A percentile compares a stretch with the other conserved stretches of the same genome.
These are phyloP conservation scores for Centropus bengalensis DNA, from an alignment of 2,113 vertebrate species.

Conservation along the genomic window DNA sequence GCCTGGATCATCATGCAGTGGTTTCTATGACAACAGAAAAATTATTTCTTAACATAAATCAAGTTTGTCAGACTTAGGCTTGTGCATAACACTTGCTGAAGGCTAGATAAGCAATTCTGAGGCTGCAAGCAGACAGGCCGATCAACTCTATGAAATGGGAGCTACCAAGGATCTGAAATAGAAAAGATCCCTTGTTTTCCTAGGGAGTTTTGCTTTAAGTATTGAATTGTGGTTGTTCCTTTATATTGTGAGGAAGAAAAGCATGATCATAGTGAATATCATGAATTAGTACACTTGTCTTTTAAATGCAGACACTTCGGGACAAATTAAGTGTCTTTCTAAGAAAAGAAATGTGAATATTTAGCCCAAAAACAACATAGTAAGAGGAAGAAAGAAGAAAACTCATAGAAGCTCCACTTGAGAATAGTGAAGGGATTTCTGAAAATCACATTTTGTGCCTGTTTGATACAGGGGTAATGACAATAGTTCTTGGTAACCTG, in stretches of 20 bases:
- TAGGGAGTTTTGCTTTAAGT: neutral
- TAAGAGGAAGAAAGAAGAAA: neutral
- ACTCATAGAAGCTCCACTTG: neutral
- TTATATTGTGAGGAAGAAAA: neutral
- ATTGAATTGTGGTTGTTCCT: neutral
- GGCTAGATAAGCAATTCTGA: slow-evolving; percentile 40
- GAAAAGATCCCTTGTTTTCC: neutral
- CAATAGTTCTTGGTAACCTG: neutral
- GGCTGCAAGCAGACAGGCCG: neutral
- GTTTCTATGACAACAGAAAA: slow-evolving; percentile 71
- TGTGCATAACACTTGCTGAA: slow-evolving; percentile 28
- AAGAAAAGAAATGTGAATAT: neutral
- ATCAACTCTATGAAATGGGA: neutral
- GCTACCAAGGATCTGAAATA: neutral
- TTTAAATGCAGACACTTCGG: neutral
- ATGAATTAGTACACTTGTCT: neutral
- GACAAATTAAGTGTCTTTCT: neutral
- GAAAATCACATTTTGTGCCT: neutral
- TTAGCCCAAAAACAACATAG: neutral
- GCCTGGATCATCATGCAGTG: neutral
- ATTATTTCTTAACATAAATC: slow-evolving; percentile 60
- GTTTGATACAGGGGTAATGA: neutral
- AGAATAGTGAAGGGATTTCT: neutral
- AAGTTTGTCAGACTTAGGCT: slow-evolving; percentile 56
- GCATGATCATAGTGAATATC: neutral